Evolutionary conservation across 2,888 invertebrate genomes (phyloP).

Genomic region (Amphipoea lucens): DNA sequence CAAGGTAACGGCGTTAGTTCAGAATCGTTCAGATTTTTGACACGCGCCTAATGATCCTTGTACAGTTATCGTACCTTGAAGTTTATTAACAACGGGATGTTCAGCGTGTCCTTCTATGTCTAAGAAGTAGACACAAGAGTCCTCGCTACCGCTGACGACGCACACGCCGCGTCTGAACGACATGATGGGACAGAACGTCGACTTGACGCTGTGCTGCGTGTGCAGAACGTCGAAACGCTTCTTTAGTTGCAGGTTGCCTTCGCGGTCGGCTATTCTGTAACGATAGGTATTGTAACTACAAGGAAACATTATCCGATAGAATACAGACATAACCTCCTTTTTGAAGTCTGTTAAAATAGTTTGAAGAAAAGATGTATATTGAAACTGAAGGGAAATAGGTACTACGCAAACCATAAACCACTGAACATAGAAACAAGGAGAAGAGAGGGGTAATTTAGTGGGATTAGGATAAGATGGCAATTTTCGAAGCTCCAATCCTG

Average conservation of each 20-base stretch:
- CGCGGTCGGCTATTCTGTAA: slow-evolving; percentile 91
- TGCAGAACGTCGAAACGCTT: slow-evolving; percentile 92
- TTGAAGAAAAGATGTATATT: background rate
- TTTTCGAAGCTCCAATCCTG: background rate
- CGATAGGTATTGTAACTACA: background rate
- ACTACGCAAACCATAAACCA: background rate
- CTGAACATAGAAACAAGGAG: background rate
- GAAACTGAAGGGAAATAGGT: background rate
- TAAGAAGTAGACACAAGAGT: slow-evolving; percentile 94
- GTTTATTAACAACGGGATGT: slow-evolving; percentile 90
- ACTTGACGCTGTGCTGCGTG: slow-evolving; percentile 90
- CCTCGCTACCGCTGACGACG: slow-evolving; percentile 95
- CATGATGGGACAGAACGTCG: slow-evolving; percentile 96
- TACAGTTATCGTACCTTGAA: slow-evolving; percentile 84
- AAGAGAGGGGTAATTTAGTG: background rate
- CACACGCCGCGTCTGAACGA: slow-evolving; percentile 95
- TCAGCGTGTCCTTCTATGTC: slow-evolving; percentile 92
- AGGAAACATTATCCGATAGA: background rate
- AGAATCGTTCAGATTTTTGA: background rate
- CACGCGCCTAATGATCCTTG: background rate
- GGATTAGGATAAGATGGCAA: background rate
- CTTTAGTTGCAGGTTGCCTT: slow-evolving; percentile 92
- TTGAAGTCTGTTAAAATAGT: background rate
- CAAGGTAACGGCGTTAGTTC: background rate
- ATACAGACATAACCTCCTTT: background rate